These are phyloP conservation scores for Anas platyrhynchos DNA, from an alignment of 2,113 vertebrate genomes.

Conservation along the genomic window DNA sequence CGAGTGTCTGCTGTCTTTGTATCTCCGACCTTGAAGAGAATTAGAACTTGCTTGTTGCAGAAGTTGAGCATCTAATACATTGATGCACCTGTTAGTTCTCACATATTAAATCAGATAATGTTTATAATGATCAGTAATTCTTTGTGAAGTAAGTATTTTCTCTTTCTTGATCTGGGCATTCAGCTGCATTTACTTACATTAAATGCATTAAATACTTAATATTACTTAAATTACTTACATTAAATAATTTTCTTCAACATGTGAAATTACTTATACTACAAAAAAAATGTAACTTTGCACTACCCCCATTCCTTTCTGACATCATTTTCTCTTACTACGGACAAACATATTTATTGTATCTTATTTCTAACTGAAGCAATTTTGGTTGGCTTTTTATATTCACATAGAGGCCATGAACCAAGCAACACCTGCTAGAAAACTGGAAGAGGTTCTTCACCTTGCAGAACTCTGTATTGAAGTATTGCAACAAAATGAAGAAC, in stretches of 20 bases:
- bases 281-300: neutral
- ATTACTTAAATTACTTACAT: neutral
- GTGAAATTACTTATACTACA: slow-evolving; percentile 3
- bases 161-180: slow-evolving; percentile 11
- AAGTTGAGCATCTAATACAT: slow-evolving; percentile 70
- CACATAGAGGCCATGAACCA: slow-evolving; percentile 82
- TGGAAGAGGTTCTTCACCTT: slow-evolving; percentile 91
- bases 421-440: slow-evolving; percentile 82
- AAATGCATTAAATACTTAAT: neutral
- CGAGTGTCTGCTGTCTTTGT: slow-evolving; percentile 58
- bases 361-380: slow-evolving; percentile 36
- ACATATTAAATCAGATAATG: slow-evolving; percentile 38
- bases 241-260: neutral
- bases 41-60: slow-evolving; percentile 61
- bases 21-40: slow-evolving; percentile 70
- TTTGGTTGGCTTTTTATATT: slow-evolving; percentile 28
- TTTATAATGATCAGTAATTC: slow-evolving; percentile 21
- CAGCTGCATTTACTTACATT: slow-evolving; percentile 28
- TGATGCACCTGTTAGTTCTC: slow-evolving; percentile 57
- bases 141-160: slow-evolving; percentile 58
- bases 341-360: neutral
- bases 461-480: slow-evolving; percentile 96
- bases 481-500: slow-evolving; percentile 96
- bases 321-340: neutral
- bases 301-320: neutral